Base-by-base conservation (phyloP, 2,888 invertebrate species). In the Harpalus rubripes region DNA sequence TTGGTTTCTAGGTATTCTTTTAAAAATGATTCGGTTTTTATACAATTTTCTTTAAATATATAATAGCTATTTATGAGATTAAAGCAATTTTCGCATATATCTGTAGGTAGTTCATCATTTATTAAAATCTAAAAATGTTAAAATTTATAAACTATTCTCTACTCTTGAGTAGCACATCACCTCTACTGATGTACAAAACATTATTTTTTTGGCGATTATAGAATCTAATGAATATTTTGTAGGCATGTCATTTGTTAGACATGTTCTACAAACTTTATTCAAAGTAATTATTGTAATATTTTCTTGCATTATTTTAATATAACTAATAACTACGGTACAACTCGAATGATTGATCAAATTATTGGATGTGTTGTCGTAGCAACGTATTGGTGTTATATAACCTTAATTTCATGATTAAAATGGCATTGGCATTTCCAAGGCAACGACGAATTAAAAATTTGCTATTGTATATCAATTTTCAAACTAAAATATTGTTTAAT, bases 251-350 rank as follows among this genome's bases (percentile, higher is more conserved):
- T 84, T 56, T 16, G 63, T n/a, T 61, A 86, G 65, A 80, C 86
- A 86, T 52, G 86, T 85, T 81, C 86, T 65, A 83, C 86, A 86
- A 8, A 86, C 85, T 79, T 82, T 85, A 15, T 78, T 56, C 68
- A 86, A 86, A 82, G 85, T 76, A 18, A 74, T 74, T 39, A 16
- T 7, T 74, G 22, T 52, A 18, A 44, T 16, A 10, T 52, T 52
- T 16, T 52, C 44, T 8, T 74, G 52, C 74, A 74, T 44, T 74
- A 1, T 52, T 74, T 32, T 12, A 15, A 26, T 1, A 10, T 22
- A 26, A 63, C 26, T 22, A 4, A 10, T 22, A 26, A 63, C 26
- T 22, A 63, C 63, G 63, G 7, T 22, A 12, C 22, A 63, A 63
- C 26, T 26, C 12, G 12, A 22, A 63, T 22, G 63, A 63, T 63